Evolutionary conservation across 2,888 invertebrate genomes (phyloP).

Genomic region (Tipula unca): DNA sequence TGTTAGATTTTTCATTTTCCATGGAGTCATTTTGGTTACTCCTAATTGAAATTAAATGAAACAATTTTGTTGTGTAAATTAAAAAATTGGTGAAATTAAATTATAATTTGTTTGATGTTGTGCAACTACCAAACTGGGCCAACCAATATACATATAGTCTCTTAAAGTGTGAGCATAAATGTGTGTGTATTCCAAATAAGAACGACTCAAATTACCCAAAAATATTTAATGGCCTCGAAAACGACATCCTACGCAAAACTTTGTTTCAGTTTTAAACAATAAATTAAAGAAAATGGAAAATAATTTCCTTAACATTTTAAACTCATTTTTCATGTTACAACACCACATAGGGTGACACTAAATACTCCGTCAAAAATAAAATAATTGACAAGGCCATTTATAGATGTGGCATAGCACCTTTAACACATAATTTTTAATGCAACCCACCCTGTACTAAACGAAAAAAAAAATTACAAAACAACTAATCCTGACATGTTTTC

Average conservation of each 20-base stretch:
- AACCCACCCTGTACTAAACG: not conserved
- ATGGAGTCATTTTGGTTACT: not conserved
- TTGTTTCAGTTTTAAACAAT: not conserved
- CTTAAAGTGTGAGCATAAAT: no score
- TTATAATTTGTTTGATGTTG: not conserved
- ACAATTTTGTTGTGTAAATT: not conserved
- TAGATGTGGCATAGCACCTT: not conserved
- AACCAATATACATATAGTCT: not conserved
- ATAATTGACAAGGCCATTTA: not conserved
- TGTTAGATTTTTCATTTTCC: not conserved
- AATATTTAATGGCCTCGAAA: not conserved
- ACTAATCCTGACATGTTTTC: constrained; percentile 8
- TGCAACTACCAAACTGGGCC: not conserved
- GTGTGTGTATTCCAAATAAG: not conserved
- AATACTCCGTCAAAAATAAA: not conserved
- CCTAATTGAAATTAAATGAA: not conserved
- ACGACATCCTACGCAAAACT: not conserved
- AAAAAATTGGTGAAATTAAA: not conserved
- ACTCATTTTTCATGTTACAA: not conserved
- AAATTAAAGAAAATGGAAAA: constrained; percentile 8
- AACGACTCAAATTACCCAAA: not conserved
- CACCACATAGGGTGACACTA: not conserved
- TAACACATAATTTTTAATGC: not conserved
- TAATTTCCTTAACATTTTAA: not conserved
- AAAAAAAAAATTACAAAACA: not conserved